Percentiles rank a stretch among this genome's conserved stretches.
Evolutionary conservation across 2,888 invertebrate genomes (phyloP).

Genomic region (Mantis religiosa): DNA sequence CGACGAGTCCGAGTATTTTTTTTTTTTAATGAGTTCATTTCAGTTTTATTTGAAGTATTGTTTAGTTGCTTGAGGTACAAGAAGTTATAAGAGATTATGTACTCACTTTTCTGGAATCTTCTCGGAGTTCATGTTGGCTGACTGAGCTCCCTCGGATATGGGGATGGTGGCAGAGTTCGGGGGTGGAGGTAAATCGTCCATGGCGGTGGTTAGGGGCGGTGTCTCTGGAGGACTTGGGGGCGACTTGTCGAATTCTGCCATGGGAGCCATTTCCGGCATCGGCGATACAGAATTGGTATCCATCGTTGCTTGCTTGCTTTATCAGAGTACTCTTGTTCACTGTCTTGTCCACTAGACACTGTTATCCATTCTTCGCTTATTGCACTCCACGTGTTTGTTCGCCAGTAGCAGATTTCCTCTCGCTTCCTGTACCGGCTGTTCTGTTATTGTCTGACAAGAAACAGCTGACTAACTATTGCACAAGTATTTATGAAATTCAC

Average conservation of each 20-base stretch:
- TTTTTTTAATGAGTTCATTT: no score
- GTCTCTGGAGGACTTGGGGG: slow-evolving; percentile 62
- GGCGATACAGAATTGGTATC: slow-evolving; percentile 66
- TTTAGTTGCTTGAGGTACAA: no score
- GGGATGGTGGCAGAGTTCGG: slow-evolving; percentile 52
- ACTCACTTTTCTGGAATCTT: slow-evolving; percentile 24
- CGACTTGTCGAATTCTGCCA: slow-evolving; percentile 67
- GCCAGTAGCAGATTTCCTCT: not conserved
- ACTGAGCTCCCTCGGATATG: slow-evolving; percentile 5
- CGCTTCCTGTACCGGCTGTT: no score
- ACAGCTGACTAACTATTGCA: no score
- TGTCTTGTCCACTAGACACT: not conserved
- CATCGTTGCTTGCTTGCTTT: slow-evolving; percentile 42
- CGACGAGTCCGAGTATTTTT: no score
- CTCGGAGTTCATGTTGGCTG: not conserved
- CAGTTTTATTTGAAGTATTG: no score
- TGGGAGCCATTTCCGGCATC: slow-evolving; percentile 61
- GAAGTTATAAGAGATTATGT: no score
- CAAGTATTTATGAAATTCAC: no score
- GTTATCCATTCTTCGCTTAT: not conserved
- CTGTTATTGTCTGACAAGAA: no score
- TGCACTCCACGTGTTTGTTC: not conserved
- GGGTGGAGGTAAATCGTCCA: slow-evolving; percentile 62
- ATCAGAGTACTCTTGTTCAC: not conserved
- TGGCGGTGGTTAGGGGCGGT: slow-evolving; percentile 50